These are phyloP conservation scores for Agapornis canus DNA, from an alignment of 2,797 vertebrate species.

Conservation along the genomic window DNA sequence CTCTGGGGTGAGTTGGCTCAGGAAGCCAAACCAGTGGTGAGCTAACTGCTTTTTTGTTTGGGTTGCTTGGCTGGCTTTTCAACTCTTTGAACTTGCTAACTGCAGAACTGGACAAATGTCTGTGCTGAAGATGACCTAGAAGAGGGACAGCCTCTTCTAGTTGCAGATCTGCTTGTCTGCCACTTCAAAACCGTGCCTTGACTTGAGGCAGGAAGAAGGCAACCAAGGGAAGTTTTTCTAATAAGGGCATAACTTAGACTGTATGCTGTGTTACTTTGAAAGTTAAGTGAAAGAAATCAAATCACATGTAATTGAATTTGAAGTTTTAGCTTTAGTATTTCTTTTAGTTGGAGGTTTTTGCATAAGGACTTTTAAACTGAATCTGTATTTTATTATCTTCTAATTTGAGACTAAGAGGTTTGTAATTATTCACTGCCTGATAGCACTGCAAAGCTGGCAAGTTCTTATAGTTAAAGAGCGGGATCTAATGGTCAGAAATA, in stretches of 20 bases:
- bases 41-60: background rate
- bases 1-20: background rate
- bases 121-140: background rate
- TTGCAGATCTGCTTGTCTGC: background rate
- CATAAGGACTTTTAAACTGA: background rate
- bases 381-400: background rate
- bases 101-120: background rate
- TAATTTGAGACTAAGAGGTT: background rate
- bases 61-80: background rate
- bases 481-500: background rate
- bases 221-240: background rate
- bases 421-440: background rate
- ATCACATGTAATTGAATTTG: background rate
- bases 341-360: background rate
- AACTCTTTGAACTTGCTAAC: background rate
- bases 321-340: background rate
- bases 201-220: background rate
- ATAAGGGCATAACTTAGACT: background rate
- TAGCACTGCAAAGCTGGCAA: background rate
- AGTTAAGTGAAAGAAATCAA: background rate
- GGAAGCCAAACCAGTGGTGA: background rate
- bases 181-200: background rate
- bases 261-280: background rate
- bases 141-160: background rate
- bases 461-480: background rate